Conservation (phyloP, 1,140 invertebrate species). For the Eueides isabella region DNA sequence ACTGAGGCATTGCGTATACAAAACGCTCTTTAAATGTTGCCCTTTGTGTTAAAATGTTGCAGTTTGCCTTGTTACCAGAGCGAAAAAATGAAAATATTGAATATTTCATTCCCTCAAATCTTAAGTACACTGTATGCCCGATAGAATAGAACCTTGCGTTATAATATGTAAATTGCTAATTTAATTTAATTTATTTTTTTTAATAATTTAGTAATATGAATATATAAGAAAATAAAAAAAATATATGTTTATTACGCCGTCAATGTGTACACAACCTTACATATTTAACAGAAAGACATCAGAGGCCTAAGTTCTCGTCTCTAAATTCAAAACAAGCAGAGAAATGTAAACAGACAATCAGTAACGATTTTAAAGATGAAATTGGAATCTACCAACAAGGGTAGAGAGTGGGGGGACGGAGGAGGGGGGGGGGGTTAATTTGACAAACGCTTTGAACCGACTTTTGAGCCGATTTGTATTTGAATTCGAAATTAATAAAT, state of each 20-base stretch:
- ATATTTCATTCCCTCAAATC: no score
- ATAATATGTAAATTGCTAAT: no score
- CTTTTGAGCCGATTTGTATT: constrained; percentile 48
- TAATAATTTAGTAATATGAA: no score
- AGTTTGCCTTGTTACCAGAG: no score
- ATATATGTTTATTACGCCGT: not conserved
- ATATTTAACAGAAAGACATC: constrained; percentile 32
- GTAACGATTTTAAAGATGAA: constrained; percentile 75
- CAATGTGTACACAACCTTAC: not conserved
- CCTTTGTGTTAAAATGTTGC: no score
- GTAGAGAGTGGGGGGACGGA: constrained; percentile 41
- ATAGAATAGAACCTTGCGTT: no score
- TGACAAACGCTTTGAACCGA: constrained; percentile 63
- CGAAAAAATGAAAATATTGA: no score
- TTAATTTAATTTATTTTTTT: no score
- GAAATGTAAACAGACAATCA: constrained; percentile 79
- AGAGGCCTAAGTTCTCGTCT: constrained; percentile 61
- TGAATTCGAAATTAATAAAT: constrained; percentile 46
- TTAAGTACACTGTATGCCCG: no score
- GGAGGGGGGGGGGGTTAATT: constrained; percentile 52
- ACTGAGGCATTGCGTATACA: no score
- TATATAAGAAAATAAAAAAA: not conserved
- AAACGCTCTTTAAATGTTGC: no score
- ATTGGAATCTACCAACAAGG: constrained; percentile 62
- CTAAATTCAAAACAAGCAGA: constrained; percentile 74